These are phyloP conservation scores for Scotopteryx bipunctaria DNA, from an alignment of 2,888 invertebrate species.

Conservation along the genomic window DNA sequence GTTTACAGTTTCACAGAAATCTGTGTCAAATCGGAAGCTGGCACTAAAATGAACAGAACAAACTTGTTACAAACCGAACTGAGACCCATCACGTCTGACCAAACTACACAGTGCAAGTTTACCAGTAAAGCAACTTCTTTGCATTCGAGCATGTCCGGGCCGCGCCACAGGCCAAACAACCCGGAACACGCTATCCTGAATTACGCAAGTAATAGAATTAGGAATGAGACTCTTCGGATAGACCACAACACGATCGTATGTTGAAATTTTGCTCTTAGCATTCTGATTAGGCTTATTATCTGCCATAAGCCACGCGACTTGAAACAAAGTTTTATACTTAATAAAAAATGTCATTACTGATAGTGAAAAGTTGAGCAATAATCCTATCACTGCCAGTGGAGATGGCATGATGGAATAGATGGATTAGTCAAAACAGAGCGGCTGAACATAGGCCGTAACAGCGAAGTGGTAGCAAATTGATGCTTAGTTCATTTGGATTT, in stretches of 20 bases:
- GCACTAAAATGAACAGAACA: constrained; percentile 24
- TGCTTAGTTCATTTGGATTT: no score
- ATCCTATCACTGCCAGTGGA: no score
- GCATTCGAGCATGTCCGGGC: constrained; percentile 42
- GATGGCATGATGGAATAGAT: no score
- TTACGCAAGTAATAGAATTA: constrained; percentile 38
- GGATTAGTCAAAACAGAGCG: no score
- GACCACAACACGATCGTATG: constrained; percentile 34
- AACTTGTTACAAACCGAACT: constrained; percentile 39
- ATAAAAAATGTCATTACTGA: no score
- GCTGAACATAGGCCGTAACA: no score
- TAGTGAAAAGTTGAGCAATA: no score
- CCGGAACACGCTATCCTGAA: constrained; percentile 39
- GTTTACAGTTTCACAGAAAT: neutral
- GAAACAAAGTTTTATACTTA: no score
- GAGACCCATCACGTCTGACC: constrained; percentile 44
- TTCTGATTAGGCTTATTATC: no score
- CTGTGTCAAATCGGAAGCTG: neutral
- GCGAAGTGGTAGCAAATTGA: no score
- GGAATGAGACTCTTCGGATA: constrained; percentile 28
- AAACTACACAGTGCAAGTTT: constrained; percentile 43
- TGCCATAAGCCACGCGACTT: no score
- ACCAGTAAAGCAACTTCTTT: constrained; percentile 45
- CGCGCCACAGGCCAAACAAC: constrained; percentile 38
- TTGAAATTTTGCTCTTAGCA: constrained; percentile 17